phyloP scores from a whole-genome alignment of 1,140 invertebrate species.

The Saxidomus purpurata region DNA sequence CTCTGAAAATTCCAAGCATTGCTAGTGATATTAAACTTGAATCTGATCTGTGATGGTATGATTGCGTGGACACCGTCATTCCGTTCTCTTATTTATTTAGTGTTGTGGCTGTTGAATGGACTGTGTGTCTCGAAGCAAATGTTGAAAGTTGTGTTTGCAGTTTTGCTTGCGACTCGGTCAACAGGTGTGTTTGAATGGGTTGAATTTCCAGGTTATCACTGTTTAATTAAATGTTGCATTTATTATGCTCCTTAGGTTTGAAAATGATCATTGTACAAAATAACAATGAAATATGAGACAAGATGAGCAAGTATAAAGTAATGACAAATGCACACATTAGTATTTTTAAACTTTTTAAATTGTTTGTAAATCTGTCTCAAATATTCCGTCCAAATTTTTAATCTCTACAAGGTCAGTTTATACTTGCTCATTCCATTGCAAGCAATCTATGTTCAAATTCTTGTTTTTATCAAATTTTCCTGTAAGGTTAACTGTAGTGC shows the following conservation, averaged over 20 bases:
- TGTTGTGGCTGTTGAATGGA: not conserved
- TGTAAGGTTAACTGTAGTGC: not conserved
- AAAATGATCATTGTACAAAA: conserved; percentile 16
- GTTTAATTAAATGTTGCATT: not conserved
- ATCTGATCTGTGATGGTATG: conserved; percentile 22
- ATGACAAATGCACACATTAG: not conserved
- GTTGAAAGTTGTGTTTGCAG: not conserved
- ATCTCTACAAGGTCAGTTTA: not conserved
- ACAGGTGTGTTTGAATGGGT: not conserved
- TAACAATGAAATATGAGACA: not conserved
- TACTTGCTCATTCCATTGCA: not conserved
- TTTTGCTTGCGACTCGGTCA: not conserved
- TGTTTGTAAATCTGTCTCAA: not conserved
- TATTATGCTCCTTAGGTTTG: not conserved
- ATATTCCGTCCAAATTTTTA: conserved; percentile 58
- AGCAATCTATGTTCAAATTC: not conserved
- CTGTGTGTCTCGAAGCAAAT: not conserved
- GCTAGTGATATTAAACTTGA: conserved; percentile 30
- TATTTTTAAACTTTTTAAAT: not conserved
- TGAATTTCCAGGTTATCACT: not conserved
- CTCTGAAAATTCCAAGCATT: not conserved
- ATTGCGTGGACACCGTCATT: not conserved
- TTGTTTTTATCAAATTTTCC: not conserved
- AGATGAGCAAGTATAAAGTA: not conserved
- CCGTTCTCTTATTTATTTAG: not conserved